Evolutionary conservation across 2,797 vertebrate species (phyloP).

Genomic region (Lates japonicus): DNA sequence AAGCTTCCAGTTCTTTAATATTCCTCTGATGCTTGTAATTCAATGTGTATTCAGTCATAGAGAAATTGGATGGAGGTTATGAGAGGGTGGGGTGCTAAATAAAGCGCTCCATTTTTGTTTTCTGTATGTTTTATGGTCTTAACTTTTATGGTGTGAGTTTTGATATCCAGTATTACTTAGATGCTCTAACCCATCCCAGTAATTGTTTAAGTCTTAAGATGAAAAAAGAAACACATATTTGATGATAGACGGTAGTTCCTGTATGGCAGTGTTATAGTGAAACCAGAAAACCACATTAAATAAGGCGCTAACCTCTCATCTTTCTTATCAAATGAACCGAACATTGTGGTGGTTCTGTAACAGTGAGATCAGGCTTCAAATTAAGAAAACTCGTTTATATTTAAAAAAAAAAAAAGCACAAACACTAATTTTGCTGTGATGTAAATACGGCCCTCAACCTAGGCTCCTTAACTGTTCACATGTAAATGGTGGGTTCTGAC

Average conservation of each 20-base stretch:
- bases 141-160: not conserved
- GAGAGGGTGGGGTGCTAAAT: not conserved
- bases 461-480: conserved; percentile 50
- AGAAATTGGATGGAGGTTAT: not conserved
- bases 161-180: not conserved
- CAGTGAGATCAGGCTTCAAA: not conserved
- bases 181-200: too few species aligned
- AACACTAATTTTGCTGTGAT: not conserved
- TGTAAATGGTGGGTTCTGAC: conserved; percentile 61
- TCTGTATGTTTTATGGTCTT: not conserved
- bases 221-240: too few species aligned
- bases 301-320: not conserved
- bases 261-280: not conserved
- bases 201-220: not conserved
- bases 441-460: conserved; percentile 9
- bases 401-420: not conserved
- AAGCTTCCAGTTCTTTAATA: too few species aligned
- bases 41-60: too few species aligned
- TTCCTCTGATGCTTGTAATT: too few species aligned
- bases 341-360: too few species aligned
- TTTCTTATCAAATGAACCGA: too few species aligned
- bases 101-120: not conserved
- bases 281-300: too few species aligned
- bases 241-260: not conserved
- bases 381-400: not conserved